Base-by-base conservation (phyloP, 64 coral and sea anemone species). In the Montipora sp. region DNA sequence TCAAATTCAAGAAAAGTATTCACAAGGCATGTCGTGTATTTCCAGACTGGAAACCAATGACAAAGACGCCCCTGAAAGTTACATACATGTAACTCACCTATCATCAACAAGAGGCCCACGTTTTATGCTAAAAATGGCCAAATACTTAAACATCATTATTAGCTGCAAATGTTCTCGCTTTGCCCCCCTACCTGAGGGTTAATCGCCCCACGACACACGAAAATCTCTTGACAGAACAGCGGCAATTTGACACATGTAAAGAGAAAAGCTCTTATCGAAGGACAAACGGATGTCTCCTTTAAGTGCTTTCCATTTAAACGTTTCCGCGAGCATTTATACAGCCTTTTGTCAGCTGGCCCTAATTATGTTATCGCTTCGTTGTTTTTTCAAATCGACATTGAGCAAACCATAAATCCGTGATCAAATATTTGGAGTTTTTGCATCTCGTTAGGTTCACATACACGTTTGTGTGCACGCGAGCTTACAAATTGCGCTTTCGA, bases 291-390 rank as follows among this genome's bases (percentile, higher is more conserved):
- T 85, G 50, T 85, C 82, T 85, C 46, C 19, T 72, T 50, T 71
- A 85, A 85, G 82, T 85, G 82, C 45, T 85, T 85, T 85, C 71
- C 46, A 85, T 85, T 63, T 85, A 85, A 85, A 85, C 68, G 82
- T 46, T 85, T 85, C 82, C 82, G 82, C 82, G 65, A 70, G 82
- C 82, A 70, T 85, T 85, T 71, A 85, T 45, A 85, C 65, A 65
- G 43, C 82, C 82, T 72, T 85, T 85, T 85, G 82, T 85, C 82
- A 85, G 65, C 63, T 85, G 82, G 65, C 46, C 49, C 45, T 66
- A 85, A 85, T 85, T 85, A 85, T n/a, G 82, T 85, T 85, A 85
- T 85, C 82, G 61, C 82, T 71, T 51, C 63, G 63, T 85, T 85
- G 82, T 85, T 85, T 85, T 85, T 59, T 22, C 82, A 85, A 36